These are phyloP conservation scores for Rutpela maculata DNA, from an alignment of 2,888 invertebrate species.

Conservation along the genomic window DNA sequence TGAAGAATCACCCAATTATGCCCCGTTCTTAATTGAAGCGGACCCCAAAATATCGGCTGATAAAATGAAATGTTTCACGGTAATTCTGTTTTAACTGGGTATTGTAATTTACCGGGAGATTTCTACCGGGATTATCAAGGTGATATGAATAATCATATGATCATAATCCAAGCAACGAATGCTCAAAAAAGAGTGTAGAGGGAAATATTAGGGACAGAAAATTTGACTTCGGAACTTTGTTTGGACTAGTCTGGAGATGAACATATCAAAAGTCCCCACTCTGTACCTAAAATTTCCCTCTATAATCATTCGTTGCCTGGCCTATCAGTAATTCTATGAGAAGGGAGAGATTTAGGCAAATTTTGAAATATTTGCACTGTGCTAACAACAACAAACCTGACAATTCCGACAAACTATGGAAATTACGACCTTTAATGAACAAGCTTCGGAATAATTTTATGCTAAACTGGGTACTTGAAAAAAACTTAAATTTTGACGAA, in stretches of 20 bases:
- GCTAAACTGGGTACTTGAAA: constrained; percentile 43
- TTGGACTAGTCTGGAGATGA: too few species aligned
- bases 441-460: constrained; percentile 38
- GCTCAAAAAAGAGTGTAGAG: too few species aligned
- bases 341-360: constrained; percentile 44
- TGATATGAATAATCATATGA: not conserved
- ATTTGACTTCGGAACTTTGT: too few species aligned
- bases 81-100: constrained; percentile 23
- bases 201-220: too few species aligned
- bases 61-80: constrained; percentile 27
- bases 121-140: not conserved
- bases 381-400: constrained; percentile 50
- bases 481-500: constrained; percentile 9
- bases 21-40: constrained; percentile 19
- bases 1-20: constrained; percentile 32
- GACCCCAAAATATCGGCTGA: constrained; percentile 28
- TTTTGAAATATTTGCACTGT: constrained; percentile 46
- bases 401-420: too few species aligned
- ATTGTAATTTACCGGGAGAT: not conserved
- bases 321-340: constrained; percentile 7
- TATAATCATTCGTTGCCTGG: too few species aligned
- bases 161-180: too few species aligned
- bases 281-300: too few species aligned
- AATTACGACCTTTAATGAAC: too few species aligned
- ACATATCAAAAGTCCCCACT: too few species aligned